Base-by-base conservation (phyloP, 2,797 vertebrate species). In the Forpus xanthops region DNA sequence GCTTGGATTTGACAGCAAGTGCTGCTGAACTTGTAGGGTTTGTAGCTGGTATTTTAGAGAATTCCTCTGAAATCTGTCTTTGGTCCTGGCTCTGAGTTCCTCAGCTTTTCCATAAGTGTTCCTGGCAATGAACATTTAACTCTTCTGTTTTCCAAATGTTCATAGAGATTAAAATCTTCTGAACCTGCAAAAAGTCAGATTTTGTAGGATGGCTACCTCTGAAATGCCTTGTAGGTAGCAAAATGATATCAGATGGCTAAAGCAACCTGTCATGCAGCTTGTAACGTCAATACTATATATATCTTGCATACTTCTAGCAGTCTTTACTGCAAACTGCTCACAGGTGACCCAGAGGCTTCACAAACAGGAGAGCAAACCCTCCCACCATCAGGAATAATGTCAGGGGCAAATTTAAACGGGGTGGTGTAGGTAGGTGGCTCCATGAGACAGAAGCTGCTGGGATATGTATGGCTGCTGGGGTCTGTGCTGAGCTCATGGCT, bases 1-100 rank as follows among this genome's bases (percentile, higher is more conserved):
- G 67, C 75, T 64, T 94, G 74, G 77, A 50, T 91, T 85, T 84
- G 91, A 96, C 90, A 90, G 93, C 71, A 90, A 95, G 83, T 68
- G 67, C 71, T 90, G 67, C 80, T 90, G 85, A 94, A 91, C 93
- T 93, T 55, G 52, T 73, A 82, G 56, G 0, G 1, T 77, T 91
- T 90, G 56, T 90, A 79, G 87, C 52, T 74, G 86, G 81, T 90
- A 58, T 90, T 91, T 79, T 85, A 71, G 67, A 92, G 71, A 71
- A 77, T 90, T 92, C 84, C 56, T 80, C 75, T 85, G 84, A 92
- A 96, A 95, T 80, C 71, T 90, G 77, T 31, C 58, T 87, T 93
- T 93, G 71, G 87, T 93, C 42, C 61, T 82, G 60, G 56, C 77
- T 91, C 85, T 53, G 74, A 65, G 65, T 84, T 90, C 45, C 44